A percentile compares a stretch with the other conserved stretches of the same genome.
Conservation (phyloP, 1,140 invertebrate genomes). For the Aphis gossypii region DNA sequence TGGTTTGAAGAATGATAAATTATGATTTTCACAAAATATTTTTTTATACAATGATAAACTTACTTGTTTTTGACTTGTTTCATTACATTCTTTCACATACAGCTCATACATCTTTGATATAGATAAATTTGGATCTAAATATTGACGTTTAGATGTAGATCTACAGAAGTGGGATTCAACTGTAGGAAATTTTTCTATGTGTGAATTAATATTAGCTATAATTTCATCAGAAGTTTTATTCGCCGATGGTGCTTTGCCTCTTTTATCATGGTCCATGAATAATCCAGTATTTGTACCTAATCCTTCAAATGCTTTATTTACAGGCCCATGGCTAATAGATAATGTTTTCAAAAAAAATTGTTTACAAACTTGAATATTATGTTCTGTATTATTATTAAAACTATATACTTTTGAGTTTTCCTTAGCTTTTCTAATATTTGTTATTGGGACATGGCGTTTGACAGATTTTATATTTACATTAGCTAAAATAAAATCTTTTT, state of each 20-base stretch:
- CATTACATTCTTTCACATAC: conserved; percentile 47
- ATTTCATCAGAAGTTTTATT: neutral
- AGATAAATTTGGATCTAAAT: conserved; percentile 58
- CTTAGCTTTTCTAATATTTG: neutral
- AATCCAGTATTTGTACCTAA: neutral
- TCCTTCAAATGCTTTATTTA: neutral
- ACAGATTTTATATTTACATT: neutral
- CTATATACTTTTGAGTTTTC: neutral
- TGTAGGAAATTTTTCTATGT: conserved; percentile 58
- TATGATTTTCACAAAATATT: conserved; percentile 30
- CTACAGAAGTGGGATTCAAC: conserved; percentile 59
- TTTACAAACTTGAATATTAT: neutral
- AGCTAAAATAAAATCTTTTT: conserved; percentile 11
- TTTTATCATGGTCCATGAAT: neutral
- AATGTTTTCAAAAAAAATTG: conserved; percentile 31
- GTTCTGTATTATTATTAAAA: neutral
- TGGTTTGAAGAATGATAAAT: conserved; percentile 59
- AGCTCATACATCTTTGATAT: conserved; percentile 60
- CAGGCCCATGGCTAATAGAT: neutral
- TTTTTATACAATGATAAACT: conserved; percentile 12
- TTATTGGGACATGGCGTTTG: neutral
- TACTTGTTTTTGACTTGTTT: neutral
- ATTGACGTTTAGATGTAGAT: conserved; percentile 52
- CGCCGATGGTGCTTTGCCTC: neutral
- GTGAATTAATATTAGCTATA: conserved; percentile 46